Conservation (phyloP, 2,888 invertebrate genomes). For the Patella depressa region DNA sequence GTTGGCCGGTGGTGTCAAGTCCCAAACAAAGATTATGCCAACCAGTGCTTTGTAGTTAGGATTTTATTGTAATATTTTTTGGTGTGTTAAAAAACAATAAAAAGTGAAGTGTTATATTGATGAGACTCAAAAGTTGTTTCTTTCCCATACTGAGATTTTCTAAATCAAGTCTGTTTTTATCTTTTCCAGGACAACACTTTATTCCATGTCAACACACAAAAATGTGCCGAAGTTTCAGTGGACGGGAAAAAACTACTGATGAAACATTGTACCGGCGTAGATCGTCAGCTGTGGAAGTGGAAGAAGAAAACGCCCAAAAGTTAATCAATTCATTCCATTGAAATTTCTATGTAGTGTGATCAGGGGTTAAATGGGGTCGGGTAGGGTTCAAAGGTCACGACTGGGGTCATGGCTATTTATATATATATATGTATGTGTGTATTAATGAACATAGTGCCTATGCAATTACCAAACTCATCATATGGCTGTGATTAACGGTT, state of each 20-base stretch:
- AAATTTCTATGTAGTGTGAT: neutral
- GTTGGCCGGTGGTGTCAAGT: too few species aligned
- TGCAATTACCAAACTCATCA: neutral
- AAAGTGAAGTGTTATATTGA: too few species aligned
- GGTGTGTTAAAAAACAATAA: too few species aligned
- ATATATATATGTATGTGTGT: too few species aligned
- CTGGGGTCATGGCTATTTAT: neutral
- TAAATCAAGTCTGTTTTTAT: neutral
- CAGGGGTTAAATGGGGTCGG: neutral
- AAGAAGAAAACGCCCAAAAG: constrained; percentile 52
- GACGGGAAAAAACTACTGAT: constrained; percentile 66
- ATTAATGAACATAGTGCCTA: neutral
- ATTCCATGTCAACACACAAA: constrained; percentile 65
- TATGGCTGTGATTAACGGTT: neutral
- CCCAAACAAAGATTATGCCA: too few species aligned
- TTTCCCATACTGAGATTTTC: neutral
- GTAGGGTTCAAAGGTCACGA: neutral
- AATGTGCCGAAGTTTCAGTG: constrained; percentile 66
- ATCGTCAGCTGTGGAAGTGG: constrained; percentile 69
- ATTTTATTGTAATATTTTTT: too few species aligned
- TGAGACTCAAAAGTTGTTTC: too few species aligned
- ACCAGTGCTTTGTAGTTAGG: too few species aligned
- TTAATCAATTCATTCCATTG: constrained; percentile 3
- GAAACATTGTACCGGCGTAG: constrained; percentile 63
- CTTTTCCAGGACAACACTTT: constrained; percentile 63